Evolutionary conservation across 1,140 invertebrate genomes (phyloP), one percentile per base, ranked within the genome.

Genomic region (Cyclargus thomasi): DNA sequence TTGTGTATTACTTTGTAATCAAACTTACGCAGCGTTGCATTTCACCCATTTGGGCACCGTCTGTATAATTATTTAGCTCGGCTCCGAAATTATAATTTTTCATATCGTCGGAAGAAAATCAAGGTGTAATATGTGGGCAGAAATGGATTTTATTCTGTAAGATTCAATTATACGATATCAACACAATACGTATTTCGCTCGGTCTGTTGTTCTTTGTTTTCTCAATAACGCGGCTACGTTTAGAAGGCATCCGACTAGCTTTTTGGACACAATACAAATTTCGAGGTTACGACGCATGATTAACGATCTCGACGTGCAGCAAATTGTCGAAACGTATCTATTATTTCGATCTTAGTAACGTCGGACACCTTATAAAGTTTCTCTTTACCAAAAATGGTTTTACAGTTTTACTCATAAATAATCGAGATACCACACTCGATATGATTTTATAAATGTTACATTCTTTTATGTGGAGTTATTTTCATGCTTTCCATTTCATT

Each of bases 1-100:
- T 69, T 69, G 63, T 36, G 55, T 47, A 64, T 69, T 65, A 62
- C 39, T 67, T 62, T 36, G 63, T 68, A 59, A 73, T 64, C 64
- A 74, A 70, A 75, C 63, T 70, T 62, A 65, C 62, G 65, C 59
- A 71, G 70, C 70, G 64, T 72, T 69, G 69, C 67, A 70, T 70
- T 74, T 76, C 74, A 78, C 80, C 78, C 65, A 80, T 63, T 77
- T 83, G 77, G 69, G 74, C 79, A 77, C 57, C 62, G 65, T 68
- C 74, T 79, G 78, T 81, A 73, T 82, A 84, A 84, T 81, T 79
- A 74, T 21, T 11, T 59, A 11, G 10, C 69, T 67, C 29, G 55
- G 53, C 62, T 63, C 36, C 39, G 39, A 47, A 47, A 53, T 63
- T 59, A 67, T 36, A 70, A 53, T 62, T 39, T 53, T 67, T 62